Base-by-base conservation (phyloP, 2,797 vertebrate genomes). In the Micromesistius poutassou region DNA sequence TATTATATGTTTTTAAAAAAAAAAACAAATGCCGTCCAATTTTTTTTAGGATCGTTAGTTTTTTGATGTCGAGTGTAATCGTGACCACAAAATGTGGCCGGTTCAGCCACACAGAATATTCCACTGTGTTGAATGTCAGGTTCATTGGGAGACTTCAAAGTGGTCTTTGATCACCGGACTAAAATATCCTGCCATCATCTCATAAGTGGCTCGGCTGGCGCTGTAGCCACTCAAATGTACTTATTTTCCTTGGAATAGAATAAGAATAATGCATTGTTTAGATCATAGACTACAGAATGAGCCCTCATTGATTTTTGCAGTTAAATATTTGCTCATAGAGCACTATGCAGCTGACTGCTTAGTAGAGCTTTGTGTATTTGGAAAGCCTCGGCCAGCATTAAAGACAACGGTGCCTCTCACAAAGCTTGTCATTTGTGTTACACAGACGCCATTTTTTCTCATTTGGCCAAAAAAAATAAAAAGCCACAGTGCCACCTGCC, bases 1-100 rank as follows among this genome's bases (percentile, higher is more conserved):
- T 78, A 88, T 89, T 82, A 86, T 81, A 74, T 86, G 83, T n/a
- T n/a, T n/a, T 84, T 76, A 25, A 62, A 62, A 62, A 62, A 50
- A 50, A 22, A 62, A 62, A 25, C 80, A 83, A 75, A 77, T 33
- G 78, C 75, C 80, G 85, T 83, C 79, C 73, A 88, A 22, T 82
- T 89, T 80, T n/a, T n/a, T 74, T 22, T 89, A 84, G 83, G 76
- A 88, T 87, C 86, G 85, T 87, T 87, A 83, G 42, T 86, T 38
- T 85, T 88, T 83, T 79, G 10, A 85, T 77, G 80, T 62, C 35
- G 7, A 40, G 79, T 71, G 78, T 71, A 81, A 83, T 85, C 75
- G 30, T 81, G 77, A 87, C 84, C 83, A 77, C 87, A 85, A 77
- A 88, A 85, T 82, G 81, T 86, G n/a, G 78, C 81, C 77, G 68